A percentile compares a stretch with the other conserved stretches of the same genome.
Evolutionary conservation across 2,888 invertebrate species (phyloP).

Genomic region (Dyspetes luteomarginatus): DNA sequence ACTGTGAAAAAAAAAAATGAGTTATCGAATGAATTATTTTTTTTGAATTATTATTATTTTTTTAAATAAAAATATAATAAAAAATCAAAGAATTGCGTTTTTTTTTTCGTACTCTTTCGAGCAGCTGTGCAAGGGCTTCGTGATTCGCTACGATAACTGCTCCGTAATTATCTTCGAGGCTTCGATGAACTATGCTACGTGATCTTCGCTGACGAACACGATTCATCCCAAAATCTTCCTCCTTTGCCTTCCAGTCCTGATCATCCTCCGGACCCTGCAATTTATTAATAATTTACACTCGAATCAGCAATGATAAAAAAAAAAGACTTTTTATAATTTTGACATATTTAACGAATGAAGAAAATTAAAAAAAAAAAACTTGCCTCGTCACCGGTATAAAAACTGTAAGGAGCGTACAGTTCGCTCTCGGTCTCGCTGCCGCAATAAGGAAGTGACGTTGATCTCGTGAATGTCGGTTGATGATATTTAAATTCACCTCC

Average conservation of each 20-base stretch:
- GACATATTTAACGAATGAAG: no score
- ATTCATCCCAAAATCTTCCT: constrained; percentile 80
- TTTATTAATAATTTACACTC: constrained; percentile 10
- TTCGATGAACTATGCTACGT: constrained; percentile 92
- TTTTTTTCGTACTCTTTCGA: constrained; percentile 89
- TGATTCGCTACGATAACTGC: constrained; percentile 95
- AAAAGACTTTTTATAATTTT: no score
- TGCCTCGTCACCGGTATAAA: constrained; percentile 87
- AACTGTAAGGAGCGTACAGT: constrained; percentile 92
- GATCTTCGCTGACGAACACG: constrained; percentile 91
- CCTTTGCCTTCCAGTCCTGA: constrained; percentile 84
- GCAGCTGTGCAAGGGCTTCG: constrained; percentile 93
- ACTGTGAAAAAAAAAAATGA: constrained; percentile 81
- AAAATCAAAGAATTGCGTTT: not conserved
- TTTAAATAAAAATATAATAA: not conserved
- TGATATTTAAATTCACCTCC: constrained; percentile 86
- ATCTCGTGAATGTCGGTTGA: constrained; percentile 85
- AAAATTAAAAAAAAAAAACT: constrained; percentile 43
- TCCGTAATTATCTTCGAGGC: constrained; percentile 95
- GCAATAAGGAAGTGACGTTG: constrained; percentile 91
- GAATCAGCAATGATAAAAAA: no score
- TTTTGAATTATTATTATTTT: no score
- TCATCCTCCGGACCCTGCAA: constrained; percentile 84
- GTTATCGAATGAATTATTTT: not conserved
- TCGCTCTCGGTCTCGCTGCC: constrained; percentile 94